These are phyloP conservation scores for Charina bottae DNA, from an alignment of 2,113 vertebrate species.

Conservation along the genomic window DNA sequence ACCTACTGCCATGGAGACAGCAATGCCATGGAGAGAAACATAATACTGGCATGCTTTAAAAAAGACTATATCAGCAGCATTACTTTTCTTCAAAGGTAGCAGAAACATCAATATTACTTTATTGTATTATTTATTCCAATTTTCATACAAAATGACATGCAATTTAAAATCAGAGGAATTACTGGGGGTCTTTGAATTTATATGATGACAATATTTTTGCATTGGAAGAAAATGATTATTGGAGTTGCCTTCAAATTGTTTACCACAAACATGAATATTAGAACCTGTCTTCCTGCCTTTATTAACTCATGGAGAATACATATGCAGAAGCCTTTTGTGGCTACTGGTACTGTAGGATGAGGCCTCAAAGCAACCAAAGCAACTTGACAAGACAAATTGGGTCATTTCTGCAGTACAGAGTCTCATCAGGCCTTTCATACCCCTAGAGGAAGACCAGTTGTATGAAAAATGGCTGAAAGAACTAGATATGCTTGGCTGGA, in stretches of 20 bases:
- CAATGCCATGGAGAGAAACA: not conserved
- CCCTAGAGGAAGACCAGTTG: not conserved
- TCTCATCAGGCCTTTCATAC: not conserved
- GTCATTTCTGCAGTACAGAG: not conserved
- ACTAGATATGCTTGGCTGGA: not conserved
- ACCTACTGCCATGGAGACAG: not conserved
- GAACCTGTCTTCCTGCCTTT: not conserved
- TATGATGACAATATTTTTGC: not conserved
- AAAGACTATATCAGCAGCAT: not conserved
- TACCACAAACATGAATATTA: not conserved
- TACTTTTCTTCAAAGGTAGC: not conserved
- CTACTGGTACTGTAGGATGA: not conserved
- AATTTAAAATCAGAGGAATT: not conserved
- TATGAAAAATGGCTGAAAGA: not conserved
- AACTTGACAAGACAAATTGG: not conserved
- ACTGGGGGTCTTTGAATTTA: not conserved
- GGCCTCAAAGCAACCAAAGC: not conserved
- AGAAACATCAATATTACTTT: not conserved
- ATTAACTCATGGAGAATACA: not conserved
- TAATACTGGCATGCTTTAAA: no score
- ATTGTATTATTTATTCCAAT: not conserved
- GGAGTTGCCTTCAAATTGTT: not conserved
- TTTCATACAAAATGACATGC: not conserved
- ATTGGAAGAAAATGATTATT: not conserved
- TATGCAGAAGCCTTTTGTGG: not conserved